Percentiles rank a stretch among this genome's conserved stretches.
Conservation (phyloP, 2,797 vertebrate genomes). For the Megalops cyprinoides region DNA sequence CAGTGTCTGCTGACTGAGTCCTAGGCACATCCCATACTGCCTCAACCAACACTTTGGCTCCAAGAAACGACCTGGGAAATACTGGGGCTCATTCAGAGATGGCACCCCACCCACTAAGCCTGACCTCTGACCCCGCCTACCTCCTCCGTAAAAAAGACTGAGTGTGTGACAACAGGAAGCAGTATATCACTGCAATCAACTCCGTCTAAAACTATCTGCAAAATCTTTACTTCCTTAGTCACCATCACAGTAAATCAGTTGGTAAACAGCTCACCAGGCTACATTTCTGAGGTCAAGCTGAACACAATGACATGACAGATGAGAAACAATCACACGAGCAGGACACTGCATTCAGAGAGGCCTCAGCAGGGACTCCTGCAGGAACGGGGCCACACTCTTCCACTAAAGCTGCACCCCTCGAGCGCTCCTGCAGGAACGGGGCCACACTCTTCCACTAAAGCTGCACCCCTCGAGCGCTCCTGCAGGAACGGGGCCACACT, state of each 20-base stretch:
- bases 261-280: constrained; percentile 47
- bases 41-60: neutral
- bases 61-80: neutral
- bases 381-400: no score
- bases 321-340: no score
- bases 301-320: constrained; percentile 41
- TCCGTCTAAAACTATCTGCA: constrained; percentile 32
- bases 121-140: neutral
- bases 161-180: neutral
- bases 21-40: constrained; percentile 1
- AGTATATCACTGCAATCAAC: neutral
- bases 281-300: constrained; percentile 38
- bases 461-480: no score
- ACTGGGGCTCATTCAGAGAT: neutral
- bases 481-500: no score
- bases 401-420: no score
- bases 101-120: neutral
- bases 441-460: no score
- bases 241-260: constrained; percentile 47
- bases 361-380: neutral
- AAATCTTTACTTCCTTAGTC: constrained; percentile 60
- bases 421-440: no score
- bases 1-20: neutral
- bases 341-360: constrained; percentile 44
- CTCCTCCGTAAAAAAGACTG: neutral